These are phyloP conservation scores for Seriola aureovittata DNA, from an alignment of 2,113 vertebrate genomes.

Conservation along the genomic window DNA sequence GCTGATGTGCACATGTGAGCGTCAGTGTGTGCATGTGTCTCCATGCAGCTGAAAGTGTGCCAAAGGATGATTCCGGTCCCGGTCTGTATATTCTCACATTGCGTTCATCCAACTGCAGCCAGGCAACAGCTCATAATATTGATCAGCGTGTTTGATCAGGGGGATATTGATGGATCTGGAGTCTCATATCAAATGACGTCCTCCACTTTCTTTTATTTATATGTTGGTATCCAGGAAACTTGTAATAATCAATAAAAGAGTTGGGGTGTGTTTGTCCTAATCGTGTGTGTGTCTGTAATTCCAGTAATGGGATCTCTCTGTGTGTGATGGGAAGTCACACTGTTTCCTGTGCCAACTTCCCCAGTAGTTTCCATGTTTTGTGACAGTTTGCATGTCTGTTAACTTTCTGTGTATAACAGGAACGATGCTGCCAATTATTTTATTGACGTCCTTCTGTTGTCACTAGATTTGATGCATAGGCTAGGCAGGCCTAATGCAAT, in stretches of 20 bases:
- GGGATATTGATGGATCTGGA: conserved; percentile 53
- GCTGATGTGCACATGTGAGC: neutral
- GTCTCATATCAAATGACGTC: conserved; percentile 14
- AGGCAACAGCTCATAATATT: conserved; percentile 72
- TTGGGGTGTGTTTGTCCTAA: neutral
- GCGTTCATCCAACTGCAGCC: conserved; percentile 48
- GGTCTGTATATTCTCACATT: conserved; percentile 48
- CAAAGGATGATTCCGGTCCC: conserved; percentile 37
- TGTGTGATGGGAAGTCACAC: conserved; percentile 37
- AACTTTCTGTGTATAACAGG: conserved; percentile 7
- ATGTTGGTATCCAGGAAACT: conserved; percentile 24
- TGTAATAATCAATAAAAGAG: neutral
- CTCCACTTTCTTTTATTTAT: conserved; percentile 36
- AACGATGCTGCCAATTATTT: conserved; percentile 1
- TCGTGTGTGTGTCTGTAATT: neutral
- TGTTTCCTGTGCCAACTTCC: conserved; percentile 52
- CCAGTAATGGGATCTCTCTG: neutral
- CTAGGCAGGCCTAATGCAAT: no score
- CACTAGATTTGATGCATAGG: neutral
- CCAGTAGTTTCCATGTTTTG: conserved; percentile 66
- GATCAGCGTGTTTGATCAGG: conserved; percentile 65
- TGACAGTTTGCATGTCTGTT: conserved; percentile 3
- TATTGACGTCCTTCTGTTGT: neutral
- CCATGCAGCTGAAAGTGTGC: neutral
- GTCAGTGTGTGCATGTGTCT: conserved; percentile 22